Conservation (phyloP, 2,113 vertebrate species). For the Onychostruthus taczanowskii region DNA sequence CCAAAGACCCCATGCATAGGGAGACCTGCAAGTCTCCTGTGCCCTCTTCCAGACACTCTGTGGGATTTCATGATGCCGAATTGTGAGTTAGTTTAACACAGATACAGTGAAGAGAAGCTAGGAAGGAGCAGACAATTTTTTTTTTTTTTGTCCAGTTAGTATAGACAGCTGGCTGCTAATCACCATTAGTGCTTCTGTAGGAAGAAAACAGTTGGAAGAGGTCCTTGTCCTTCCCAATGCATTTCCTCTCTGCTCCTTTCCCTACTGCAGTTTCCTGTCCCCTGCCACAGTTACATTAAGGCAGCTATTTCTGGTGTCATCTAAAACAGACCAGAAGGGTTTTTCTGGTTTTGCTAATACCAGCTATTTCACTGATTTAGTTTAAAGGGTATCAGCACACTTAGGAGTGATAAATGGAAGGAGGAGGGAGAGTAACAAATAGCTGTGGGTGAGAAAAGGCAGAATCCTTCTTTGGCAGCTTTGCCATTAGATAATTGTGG, state of each 20-base stretch:
- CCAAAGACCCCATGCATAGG: background rate
- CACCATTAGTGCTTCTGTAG: background rate
- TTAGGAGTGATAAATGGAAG: slow-evolving; percentile 35
- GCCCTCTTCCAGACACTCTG: background rate
- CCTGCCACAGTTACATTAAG: background rate
- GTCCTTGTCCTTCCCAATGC: background rate
- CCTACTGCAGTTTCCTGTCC: background rate
- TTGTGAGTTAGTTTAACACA: background rate
- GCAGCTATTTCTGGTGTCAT: background rate
- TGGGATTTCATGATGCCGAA: rapidly evolving
- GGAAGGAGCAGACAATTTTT: background rate
- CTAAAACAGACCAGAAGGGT: background rate
- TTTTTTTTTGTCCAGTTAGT: background rate
- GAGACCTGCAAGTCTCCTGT: background rate
- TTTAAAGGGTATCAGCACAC: slow-evolving; percentile 35
- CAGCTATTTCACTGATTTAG: background rate
- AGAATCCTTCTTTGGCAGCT: slow-evolving; percentile 11
- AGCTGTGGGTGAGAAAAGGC: slow-evolving; percentile 26
- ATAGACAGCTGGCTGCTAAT: background rate
- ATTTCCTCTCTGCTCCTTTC: background rate
- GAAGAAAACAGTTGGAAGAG: background rate
- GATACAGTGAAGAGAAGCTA: background rate
- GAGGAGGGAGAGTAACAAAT: slow-evolving; percentile 25
- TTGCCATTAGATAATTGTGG: slow-evolving; percentile 10
- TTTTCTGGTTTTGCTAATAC: slow-evolving; percentile 31